Base-by-base conservation (phyloP, 2,113 vertebrate species). In the Leucopsar rothschildi region DNA sequence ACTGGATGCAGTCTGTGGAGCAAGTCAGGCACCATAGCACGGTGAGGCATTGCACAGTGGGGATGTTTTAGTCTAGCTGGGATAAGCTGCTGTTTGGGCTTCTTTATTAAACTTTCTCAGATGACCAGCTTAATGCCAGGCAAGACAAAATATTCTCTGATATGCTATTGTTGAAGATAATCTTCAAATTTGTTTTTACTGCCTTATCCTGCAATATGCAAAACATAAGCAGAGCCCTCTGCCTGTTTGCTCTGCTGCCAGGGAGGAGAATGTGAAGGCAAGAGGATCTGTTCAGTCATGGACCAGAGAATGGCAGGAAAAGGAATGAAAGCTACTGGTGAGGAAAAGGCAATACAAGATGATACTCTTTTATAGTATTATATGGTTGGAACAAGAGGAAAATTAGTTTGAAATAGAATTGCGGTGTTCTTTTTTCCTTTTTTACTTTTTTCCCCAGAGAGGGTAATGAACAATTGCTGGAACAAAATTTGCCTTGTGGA, bases 401-500 rank as follows among this genome's bases (percentile, higher is more conserved):
- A 77, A 80, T 37, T 2, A 56, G 44, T 69, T 82, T 56, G 78
- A 84, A 82, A 82, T 22, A 65, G 19, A 91, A 61, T 12, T 19
- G 21, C 4, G 3, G 49, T 50, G 15, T 5, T 20, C 21, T 47
- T 57, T 42, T 49, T 22, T 12, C 1, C 1, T 7, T 14, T 10
- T 40, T 9, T 5, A 22, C 7, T 2, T 44, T 18, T 33, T 35
- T 11, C 13, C 55, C 61, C 20, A 15, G 63, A 69, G 76, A 90
- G 19, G 18, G 33, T 69, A 91, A 85, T 5, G 9, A 92, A 61
- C 61, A 87, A 68, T 45, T 0, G 1, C 56, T 93, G 73, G 57
- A 82, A 95, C 16, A 88, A 91, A 75, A 90, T 57, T 79, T 88
- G 73, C 70, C 61, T 80, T 50, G n/a, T 63, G 33, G 72, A 65